phyloP scores from a whole-genome alignment of 2,888 invertebrate genomes.

The Hemicrepidius hirtus region DNA sequence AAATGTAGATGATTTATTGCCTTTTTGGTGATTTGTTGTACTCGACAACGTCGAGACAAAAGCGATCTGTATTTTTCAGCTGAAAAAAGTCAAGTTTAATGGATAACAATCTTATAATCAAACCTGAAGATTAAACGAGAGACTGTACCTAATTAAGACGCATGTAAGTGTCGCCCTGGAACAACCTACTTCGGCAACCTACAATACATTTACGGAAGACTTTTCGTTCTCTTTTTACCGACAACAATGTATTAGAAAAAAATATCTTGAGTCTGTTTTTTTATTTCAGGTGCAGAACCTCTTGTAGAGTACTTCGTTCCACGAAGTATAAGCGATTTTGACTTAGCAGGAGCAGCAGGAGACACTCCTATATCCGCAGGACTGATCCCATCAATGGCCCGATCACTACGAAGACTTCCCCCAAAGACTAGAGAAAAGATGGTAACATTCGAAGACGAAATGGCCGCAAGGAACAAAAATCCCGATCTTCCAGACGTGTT shows the following conservation, averaged over 20 bases:
- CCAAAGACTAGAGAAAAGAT: slow-evolving; percentile 81
- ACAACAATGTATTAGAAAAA: too few species aligned
- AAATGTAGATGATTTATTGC: slow-evolving; percentile 32
- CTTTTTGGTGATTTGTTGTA: slow-evolving; percentile 22
- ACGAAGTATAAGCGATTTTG: slow-evolving; percentile 88
- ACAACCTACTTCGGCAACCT: too few species aligned
- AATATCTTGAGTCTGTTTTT: not conserved
- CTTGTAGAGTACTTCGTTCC: slow-evolving; percentile 89
- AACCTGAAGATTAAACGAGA: not conserved
- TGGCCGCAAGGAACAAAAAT: slow-evolving; percentile 69
- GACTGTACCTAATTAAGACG: too few species aligned
- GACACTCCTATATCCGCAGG: slow-evolving; percentile 71
- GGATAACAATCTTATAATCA: not conserved
- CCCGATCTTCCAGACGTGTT: slow-evolving; percentile 82
- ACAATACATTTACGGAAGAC: too few species aligned
- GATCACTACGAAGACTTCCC: slow-evolving; percentile 68
- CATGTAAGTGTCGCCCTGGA: too few species aligned
- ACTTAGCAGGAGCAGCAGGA: slow-evolving; percentile 79
- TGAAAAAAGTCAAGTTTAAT: slow-evolving; percentile 5
- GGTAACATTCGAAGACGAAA: slow-evolving; percentile 88
- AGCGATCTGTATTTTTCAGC: slow-evolving; percentile 16
- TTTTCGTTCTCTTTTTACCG: too few species aligned
- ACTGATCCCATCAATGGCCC: slow-evolving; percentile 68
- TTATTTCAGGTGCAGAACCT: slow-evolving; percentile 73
- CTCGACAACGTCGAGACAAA: slow-evolving; percentile 7